Conservation (phyloP, 2,797 vertebrate genomes). For the Acipenser transmontanus region DNA sequence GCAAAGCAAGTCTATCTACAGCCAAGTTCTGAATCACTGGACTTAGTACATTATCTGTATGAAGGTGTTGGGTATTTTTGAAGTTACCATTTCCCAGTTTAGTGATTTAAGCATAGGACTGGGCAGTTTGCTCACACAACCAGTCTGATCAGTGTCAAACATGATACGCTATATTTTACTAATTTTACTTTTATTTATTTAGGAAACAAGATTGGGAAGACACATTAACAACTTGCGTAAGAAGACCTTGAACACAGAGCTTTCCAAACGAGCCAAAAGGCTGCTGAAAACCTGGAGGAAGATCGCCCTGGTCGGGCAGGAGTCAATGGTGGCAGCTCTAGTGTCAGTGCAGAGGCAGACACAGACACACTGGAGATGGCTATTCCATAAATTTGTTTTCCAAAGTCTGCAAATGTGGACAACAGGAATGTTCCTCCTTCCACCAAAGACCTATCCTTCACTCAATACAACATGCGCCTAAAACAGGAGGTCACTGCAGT, state of each 20-base stretch:
- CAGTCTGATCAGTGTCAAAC: neutral
- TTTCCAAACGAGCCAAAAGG: slow-evolving; percentile 4
- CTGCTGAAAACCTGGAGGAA: slow-evolving; percentile 2
- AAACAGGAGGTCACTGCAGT: neutral
- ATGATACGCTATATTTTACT: too few species aligned
- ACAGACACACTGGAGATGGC: neutral
- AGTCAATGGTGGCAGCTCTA: neutral
- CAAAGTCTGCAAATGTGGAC: neutral
- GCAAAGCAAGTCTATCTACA: neutral
- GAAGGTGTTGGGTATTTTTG: neutral
- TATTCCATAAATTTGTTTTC: neutral
- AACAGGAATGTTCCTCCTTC: neutral
- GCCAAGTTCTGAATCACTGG: neutral
- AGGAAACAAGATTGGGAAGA: slow-evolving; percentile 5
- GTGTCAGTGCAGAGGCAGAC: neutral
- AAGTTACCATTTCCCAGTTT: neutral
- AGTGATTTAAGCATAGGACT: neutral
- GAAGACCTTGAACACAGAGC: slow-evolving; percentile 6
- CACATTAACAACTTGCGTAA: slow-evolving; percentile 4
- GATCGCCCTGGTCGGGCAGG: neutral
- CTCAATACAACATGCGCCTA: neutral
- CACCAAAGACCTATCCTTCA: neutral
- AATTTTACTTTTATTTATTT: neutral
- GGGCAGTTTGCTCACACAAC: neutral
- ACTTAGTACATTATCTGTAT: neutral